Evolutionary conservation across 2,888 invertebrate genomes (phyloP).

Genomic region (Campopleginae sp.): DNA sequence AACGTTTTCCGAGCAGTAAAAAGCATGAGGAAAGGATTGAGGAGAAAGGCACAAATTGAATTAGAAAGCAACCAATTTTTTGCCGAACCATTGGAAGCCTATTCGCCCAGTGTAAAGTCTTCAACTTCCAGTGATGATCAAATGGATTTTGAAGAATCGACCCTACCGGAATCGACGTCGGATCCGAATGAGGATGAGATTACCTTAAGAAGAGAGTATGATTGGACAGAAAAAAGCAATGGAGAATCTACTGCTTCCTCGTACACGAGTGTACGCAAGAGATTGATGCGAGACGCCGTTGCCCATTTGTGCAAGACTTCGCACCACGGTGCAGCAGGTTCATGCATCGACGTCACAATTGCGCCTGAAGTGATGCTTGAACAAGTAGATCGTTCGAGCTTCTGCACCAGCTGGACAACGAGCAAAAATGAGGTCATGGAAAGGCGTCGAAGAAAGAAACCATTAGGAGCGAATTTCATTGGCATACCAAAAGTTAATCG

Average conservation of each 20-base stretch:
- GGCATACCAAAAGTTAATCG: constrained; percentile 74
- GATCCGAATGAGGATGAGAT: constrained; percentile 46
- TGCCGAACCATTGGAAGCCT: constrained; percentile 51
- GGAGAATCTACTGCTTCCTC: constrained; percentile 53
- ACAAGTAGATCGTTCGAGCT: constrained; percentile 41
- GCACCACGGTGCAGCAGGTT: constrained; percentile 28
- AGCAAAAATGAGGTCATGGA: constrained; percentile 64
- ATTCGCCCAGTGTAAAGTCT: constrained; percentile 54
- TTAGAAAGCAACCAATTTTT: constrained; percentile 57
- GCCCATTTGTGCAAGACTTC: constrained; percentile 45
- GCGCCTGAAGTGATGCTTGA: constrained; percentile 11
- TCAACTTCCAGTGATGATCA: constrained; percentile 61
- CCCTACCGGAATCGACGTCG: constrained; percentile 1
- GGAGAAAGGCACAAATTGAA: constrained; percentile 46
- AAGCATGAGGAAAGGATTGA: constrained; percentile 59
- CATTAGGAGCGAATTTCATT: constrained; percentile 59
- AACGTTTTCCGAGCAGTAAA: constrained; percentile 65
- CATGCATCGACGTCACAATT: constrained; percentile 39
- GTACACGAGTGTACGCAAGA: constrained; percentile 63
- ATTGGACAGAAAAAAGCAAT: constrained; percentile 17
- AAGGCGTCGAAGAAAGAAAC: constrained; percentile 50
- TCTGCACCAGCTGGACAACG: constrained; percentile 50
- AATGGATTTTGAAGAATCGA: constrained; percentile 24
- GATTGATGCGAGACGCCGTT: constrained; percentile 65
- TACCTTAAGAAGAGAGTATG: constrained; percentile 7